Base-by-base conservation (phyloP, 2,888 invertebrate species). In the Aphrophora alni region DNA sequence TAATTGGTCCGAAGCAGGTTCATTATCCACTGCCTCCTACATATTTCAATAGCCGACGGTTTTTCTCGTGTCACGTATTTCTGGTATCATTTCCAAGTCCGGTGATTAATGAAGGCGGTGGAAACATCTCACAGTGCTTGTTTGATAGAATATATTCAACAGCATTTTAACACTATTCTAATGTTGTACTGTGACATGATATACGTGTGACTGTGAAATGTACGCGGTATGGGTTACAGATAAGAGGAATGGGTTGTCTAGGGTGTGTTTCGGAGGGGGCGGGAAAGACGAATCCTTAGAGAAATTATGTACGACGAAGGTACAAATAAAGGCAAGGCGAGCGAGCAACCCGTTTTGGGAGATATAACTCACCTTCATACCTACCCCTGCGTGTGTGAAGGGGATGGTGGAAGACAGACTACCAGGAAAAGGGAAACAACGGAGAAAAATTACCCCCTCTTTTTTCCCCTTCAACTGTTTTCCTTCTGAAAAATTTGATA, bases 401-500 rank as follows among this genome's bases (percentile, higher is more conserved):
- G 59, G 33, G 33, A n/a, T n/a, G 59, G 59, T 10, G 59, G 59
- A 59, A 59, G 59, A 59, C 44, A 12, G 44, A 33, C 8, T 44
- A 44, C 44, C 14, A 44, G 12, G 44, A 17, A 44, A 44, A 44
- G 44, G 44, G 14, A 17, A 59, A 59, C 59, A 21, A 21, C 59
- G 59, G 21, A 4, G 59, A 21, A 8, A 5, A n/a, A n/a, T n/a
- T 59, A 21, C 59, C 59, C 59, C 33, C 10, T 5, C 59, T 21
- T 59, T 59, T 8, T 33, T n/a, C n/a, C n/a, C n/a, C n/a, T 8
- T 33, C 12, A 24, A 24, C 69, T 73, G 69, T 73, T 59, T 72
- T 73, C 25, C 26, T 28, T 51, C 25, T 44, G 78, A 73, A 59
- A 59, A 59, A 59, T 21, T 44, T 78, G 72, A 78, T 78, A 73